These are phyloP conservation scores for Cerceris ruficornis DNA, from an alignment of 2,888 invertebrate species.

Conservation along the genomic window DNA sequence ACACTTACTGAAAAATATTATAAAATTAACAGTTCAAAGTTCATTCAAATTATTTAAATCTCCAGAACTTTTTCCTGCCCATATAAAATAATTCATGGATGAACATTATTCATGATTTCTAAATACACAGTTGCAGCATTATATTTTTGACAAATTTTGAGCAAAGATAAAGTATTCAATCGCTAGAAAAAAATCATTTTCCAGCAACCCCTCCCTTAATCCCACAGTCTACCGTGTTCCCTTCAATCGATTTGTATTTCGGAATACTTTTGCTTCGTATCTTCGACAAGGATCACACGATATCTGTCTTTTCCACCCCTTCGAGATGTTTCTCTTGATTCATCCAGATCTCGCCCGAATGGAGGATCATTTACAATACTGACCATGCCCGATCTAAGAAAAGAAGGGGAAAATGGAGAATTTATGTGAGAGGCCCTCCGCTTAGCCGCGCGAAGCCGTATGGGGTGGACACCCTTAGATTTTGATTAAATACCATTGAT, in stretches of 20 bases:
- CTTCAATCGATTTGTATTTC: not conserved
- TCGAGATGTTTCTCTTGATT: constrained; percentile 6
- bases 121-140: too few species aligned
- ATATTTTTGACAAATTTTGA: too few species aligned
- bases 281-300: not conserved
- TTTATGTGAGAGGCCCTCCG: constrained; percentile 23
- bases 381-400: constrained; percentile 6
- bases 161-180: not conserved
- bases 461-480: constrained; percentile 17
- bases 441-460: not conserved
- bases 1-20: too few species aligned
- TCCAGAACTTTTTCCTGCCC: too few species aligned
- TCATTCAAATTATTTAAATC: too few species aligned
- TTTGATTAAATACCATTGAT: constrained; percentile 52
- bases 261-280: not conserved
- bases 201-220: not conserved
- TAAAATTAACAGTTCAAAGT: not conserved
- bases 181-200: not conserved
- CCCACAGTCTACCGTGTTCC: too few species aligned
- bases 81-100: too few species aligned
- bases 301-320: not conserved
- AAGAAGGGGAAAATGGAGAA: constrained; percentile 13
- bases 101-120: too few species aligned
- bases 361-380: constrained; percentile 35
- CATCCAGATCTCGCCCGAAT: constrained; percentile 4